Base-by-base conservation (phyloP, 2,797 vertebrate genomes). In the Vultur gryphus region DNA sequence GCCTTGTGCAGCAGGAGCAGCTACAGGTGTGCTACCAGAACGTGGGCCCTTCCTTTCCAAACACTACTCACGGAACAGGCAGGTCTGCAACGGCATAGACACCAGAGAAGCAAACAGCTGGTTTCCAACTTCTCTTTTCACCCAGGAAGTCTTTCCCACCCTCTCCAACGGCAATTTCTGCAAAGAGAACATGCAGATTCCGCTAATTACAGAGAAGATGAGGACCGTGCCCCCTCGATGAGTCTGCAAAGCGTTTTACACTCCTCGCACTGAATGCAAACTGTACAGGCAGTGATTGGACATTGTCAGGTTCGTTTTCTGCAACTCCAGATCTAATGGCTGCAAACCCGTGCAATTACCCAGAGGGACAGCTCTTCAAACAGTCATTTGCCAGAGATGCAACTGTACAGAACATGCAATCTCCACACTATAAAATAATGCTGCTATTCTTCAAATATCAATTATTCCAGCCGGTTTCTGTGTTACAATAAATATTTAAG, bases 11-110 rank as follows among this genome's bases (percentile, higher is more conserved):
- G 67, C 55, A 33, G 67, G 5, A 79, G 26, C 87, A 65, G 66
- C 59, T 44, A 4, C 43, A 35, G 51, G 14, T 20, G 44, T 3
- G 41, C 20, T 29, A 14, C 31, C 7, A 2, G 23, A 55, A 25
- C 7, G 0, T 0, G 1, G 28, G 39, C 29, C 51, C 62, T 18
- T 51, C 62, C 52, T 16, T 24, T 51, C 29, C 72, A 37, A 57
- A 16, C 17, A 2, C 65, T 8, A 2, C 26, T 69, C 66, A 13
- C 3, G 4, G 49, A 37, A 35, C 39, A 31, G 31, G 52, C 44
- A 52, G 24, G 8, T 49, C 59, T 35, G 43, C 39, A 17, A 13
- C 0, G 0, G 33, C 4, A 16, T 3, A 39, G 37, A 18, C 0
- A 2, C 26, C 17, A 41, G 55, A 44, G 57, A 59, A 72, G 44